Percentiles rank a stretch among this genome's conserved stretches.
Evolutionary conservation across 2,113 vertebrate species (phyloP).

Genomic region (Myotis lucifugus): DNA sequence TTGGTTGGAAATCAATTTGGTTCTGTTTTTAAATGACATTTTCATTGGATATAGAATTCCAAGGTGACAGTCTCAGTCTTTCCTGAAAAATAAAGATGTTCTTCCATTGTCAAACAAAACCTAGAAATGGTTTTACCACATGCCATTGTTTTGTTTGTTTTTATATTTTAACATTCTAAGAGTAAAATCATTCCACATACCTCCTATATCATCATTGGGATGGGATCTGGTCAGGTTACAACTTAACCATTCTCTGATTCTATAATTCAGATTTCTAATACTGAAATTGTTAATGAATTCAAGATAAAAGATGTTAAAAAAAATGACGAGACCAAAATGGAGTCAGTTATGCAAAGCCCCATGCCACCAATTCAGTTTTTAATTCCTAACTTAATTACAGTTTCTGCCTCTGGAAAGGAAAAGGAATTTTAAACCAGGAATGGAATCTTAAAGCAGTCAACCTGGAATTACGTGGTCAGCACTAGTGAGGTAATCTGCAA

Average conservation of each 20-base stretch:
- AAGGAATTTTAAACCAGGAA: background rate
- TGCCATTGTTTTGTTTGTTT: background rate
- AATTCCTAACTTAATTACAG: background rate
- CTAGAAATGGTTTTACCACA: background rate
- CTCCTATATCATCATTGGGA: background rate
- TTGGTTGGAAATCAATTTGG: too few species aligned
- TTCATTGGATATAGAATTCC: too few species aligned
- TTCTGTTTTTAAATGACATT: too few species aligned
- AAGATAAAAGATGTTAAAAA: background rate
- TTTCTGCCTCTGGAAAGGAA: background rate
- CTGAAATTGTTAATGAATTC: slow-evolving; percentile 19
- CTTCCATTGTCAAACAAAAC: too few species aligned
- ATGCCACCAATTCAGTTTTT: background rate
- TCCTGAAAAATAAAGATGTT: too few species aligned
- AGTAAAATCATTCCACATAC: slow-evolving; percentile 3
- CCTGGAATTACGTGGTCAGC: background rate
- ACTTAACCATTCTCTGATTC: background rate
- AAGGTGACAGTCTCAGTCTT: too few species aligned
- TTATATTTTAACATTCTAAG: slow-evolving; percentile 32
- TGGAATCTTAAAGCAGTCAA: background rate
- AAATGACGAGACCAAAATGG: background rate
- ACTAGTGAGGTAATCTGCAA: background rate
- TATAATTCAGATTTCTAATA: background rate
- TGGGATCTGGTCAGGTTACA: background rate
- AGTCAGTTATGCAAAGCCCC: background rate